Evolutionary conservation across 2,888 invertebrate species (phyloP).

Genomic region (Lamellibrachia columna): DNA sequence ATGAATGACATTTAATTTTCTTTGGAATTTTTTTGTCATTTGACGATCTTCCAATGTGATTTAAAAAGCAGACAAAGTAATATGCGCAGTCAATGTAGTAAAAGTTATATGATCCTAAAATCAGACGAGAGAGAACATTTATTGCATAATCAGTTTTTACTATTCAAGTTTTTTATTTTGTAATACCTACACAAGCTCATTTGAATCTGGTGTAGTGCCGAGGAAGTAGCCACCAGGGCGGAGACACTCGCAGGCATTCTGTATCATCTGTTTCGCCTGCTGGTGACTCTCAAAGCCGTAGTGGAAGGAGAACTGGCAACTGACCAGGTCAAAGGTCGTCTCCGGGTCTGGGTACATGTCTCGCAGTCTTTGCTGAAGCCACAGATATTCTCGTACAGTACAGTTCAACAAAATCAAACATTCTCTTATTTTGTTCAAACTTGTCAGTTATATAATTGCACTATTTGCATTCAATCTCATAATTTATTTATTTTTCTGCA

Average conservation of each 20-base stretch:
- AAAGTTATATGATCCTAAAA: too few species aligned
- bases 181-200: conserved; percentile 80
- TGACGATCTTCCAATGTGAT: too few species aligned
- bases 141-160: too few species aligned
- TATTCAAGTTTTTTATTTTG: not conserved
- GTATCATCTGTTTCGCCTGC: conserved; percentile 91
- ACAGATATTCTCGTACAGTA: not conserved
- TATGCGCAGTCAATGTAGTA: too few species aligned
- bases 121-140: too few species aligned
- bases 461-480: too few species aligned
- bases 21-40: too few species aligned
- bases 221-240: conserved; percentile 93
- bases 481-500: too few species aligned
- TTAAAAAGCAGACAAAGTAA: too few species aligned
- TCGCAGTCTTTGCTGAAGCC: conserved; percentile 45
- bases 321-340: conserved; percentile 84
- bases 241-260: conserved; percentile 90
- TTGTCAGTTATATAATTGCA: not conserved
- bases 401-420: not conserved
- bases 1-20: too few species aligned
- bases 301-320: conserved; percentile 98
- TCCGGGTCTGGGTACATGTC: conserved; percentile 79
- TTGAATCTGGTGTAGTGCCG: conserved; percentile 94
- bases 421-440: not conserved
- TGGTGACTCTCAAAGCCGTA: conserved; percentile 71